These are phyloP conservation scores for Marmota monax DNA, from an alignment of 2,113 vertebrate species.

Conservation along the genomic window DNA sequence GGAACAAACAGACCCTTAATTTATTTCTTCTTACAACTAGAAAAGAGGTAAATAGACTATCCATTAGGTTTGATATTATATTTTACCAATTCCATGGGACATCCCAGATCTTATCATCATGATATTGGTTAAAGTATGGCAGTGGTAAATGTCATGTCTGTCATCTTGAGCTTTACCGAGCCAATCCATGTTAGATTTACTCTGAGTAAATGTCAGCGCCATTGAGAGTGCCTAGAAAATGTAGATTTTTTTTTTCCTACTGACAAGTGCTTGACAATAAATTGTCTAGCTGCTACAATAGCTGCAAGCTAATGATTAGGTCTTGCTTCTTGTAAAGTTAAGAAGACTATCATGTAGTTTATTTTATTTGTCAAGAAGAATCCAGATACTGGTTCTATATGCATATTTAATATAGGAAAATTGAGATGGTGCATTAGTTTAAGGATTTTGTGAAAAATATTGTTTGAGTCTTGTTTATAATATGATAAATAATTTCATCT, in stretches of 20 bases:
- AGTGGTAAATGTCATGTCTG: constrained; percentile 89
- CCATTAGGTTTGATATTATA: constrained; percentile 87
- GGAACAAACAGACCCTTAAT: constrained; percentile 81
- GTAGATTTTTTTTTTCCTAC: constrained; percentile 82
- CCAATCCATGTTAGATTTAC: constrained; percentile 87
- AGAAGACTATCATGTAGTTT: constrained; percentile 61
- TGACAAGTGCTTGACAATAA: constrained; percentile 87
- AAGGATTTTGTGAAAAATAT: not conserved
- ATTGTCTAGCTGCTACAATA: constrained; percentile 83
- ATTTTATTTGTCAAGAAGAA: constrained; percentile 64
- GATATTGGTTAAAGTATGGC: constrained; percentile 86
- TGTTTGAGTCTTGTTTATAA: not conserved
- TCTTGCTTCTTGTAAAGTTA: constrained; percentile 67
- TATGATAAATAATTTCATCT: constrained; percentile 29
- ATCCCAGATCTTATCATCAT: constrained; percentile 87
- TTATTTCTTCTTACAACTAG: constrained; percentile 86
- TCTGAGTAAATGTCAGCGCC: constrained; percentile 90
- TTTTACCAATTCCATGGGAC: constrained; percentile 86
- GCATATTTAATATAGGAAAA: constrained; percentile 29
- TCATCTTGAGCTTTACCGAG: constrained; percentile 84
- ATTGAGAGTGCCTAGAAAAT: constrained; percentile 85
- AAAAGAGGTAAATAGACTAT: constrained; percentile 87
- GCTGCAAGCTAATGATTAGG: constrained; percentile 85
- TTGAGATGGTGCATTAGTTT: not conserved
- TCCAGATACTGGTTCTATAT: constrained; percentile 47